phyloP scores from a whole-genome alignment of 2,797 vertebrate species.

The Pseudopleuronectes americanus region DNA sequence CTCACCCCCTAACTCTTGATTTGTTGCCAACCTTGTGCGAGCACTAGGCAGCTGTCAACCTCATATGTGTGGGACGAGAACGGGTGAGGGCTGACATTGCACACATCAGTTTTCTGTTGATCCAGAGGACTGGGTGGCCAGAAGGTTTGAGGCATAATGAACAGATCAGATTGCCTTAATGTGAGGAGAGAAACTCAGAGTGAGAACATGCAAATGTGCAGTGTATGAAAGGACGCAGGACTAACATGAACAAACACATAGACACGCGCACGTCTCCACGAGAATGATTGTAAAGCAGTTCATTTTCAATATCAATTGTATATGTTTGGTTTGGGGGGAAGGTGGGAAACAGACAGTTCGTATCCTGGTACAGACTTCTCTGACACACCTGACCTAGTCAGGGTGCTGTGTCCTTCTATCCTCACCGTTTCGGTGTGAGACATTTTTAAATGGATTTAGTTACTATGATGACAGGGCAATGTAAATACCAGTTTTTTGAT shows the following conservation, averaged over 20 bases:
- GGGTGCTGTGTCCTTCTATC: neutral
- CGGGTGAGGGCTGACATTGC: neutral
- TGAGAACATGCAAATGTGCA: constrained; percentile 26
- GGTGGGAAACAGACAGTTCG: constrained; percentile 28
- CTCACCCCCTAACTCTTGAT: constrained; percentile 17
- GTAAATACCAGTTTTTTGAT: constrained; percentile 37
- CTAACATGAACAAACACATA: constrained; percentile 23
- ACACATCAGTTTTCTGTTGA: constrained; percentile 24
- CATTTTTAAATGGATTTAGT: neutral
- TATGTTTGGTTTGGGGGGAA: constrained; percentile 45
- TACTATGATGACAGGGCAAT: constrained; percentile 10
- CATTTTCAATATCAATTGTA: constrained; percentile 63
- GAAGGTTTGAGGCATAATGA: constrained; percentile 13
- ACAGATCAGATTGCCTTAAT: constrained; percentile 27
- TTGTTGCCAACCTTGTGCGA: constrained; percentile 4
- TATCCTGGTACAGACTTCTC: constrained; percentile 20
- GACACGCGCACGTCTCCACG: constrained; percentile 30
- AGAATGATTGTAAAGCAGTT: constrained; percentile 68
- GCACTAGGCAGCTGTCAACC: constrained; percentile 9
- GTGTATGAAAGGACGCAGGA: constrained; percentile 43
- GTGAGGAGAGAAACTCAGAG: constrained; percentile 21
- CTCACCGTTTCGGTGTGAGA: constrained; percentile 2
- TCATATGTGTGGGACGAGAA: neutral
- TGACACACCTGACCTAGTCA: neutral
- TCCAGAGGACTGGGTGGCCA: constrained; percentile 20